Conservation (phyloP, 1,140 invertebrate genomes). For the Drosophila virilis region DNA sequence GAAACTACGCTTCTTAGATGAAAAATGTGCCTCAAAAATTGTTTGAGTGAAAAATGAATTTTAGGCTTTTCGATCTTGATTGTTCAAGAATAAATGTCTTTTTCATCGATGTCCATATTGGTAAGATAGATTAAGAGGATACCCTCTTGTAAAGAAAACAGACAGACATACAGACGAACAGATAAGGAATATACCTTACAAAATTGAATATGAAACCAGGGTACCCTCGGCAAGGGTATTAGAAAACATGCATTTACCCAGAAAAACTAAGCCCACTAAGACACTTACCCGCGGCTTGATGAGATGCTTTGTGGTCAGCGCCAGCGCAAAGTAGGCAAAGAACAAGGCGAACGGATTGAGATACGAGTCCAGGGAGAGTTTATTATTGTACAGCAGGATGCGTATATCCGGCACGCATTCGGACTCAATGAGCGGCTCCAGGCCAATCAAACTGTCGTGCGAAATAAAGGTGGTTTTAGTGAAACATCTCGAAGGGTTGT, state of each 20-base stretch:
- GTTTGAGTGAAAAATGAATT: no score
- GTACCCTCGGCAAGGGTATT: background rate
- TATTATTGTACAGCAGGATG: slow-evolving; percentile 86
- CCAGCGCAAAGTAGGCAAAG: slow-evolving; percentile 90
- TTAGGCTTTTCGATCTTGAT: no score
- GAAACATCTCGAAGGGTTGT: background rate
- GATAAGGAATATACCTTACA: no score
- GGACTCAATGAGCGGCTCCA: slow-evolving; percentile 87
- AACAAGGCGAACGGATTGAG: slow-evolving; percentile 91
- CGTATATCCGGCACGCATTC: slow-evolving; percentile 87
- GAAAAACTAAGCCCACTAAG: no score
- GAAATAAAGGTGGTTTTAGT: slow-evolving; percentile 8
- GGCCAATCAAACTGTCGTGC: slow-evolving; percentile 88
- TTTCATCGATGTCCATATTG: no score
- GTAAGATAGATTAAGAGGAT: no score
- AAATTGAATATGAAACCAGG: background rate
- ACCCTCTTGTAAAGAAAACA: no score
- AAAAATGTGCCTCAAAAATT: no score
- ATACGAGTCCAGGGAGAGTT: slow-evolving; percentile 89
- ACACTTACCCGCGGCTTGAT: slow-evolving; percentile 88
- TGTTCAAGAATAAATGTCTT: no score
- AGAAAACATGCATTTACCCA: background rate
- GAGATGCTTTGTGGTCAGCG: slow-evolving; percentile 89
- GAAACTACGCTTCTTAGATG: no score
- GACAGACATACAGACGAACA: no score